Base-by-base conservation (phyloP, 2,113 vertebrate species). In the Rana temporaria region DNA sequence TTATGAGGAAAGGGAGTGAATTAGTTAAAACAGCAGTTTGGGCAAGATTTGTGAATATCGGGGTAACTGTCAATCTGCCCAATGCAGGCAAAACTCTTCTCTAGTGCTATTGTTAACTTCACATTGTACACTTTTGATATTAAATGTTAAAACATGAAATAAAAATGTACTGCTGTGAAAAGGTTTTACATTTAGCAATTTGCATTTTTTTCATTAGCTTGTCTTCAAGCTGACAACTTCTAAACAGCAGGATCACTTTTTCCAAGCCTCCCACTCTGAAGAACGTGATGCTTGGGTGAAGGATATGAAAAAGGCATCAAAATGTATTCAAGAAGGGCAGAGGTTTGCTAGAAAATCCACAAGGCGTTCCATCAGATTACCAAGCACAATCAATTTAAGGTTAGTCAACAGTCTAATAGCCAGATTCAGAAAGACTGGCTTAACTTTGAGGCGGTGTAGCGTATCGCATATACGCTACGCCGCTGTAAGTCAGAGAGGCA, bases 261-360 rank as follows among this genome's bases (percentile, higher is more conserved):
- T 99, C 85, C 98, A 99, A 90, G 97, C 98, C 1, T 92, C 97
- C 0, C 94, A 94, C 48, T 84, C 97, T 79, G 97, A 97, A 78
- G 98, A 99, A 85, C 95, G 96, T 86, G 98, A 99, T 86, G 78
- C 87, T n/a, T 99, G 98, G 98, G 93, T 97, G 6, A 93, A 95
- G 80, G 97, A 99, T 84, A 92, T 97, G 85, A 97, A 94, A 89
- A 96, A 95, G 82, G 95, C 93, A 66, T 93, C 97, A 76, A 86
- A 84, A 12, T 94, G 89, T 84, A 87, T 98, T 60, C 88, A 96
- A 64, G 96, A 93, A 22, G 97, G 97, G 6, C 96, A 94, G 84
- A 95, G 84, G 70, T 99, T 99, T 91, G 93, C 96, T 60, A 95
- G 98, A 81, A 98, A 94, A 91, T 99, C 98, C 62, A 99, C 97